phyloP scores from a whole-genome alignment of 2,888 invertebrate species.

The Chorisops tibialis region DNA sequence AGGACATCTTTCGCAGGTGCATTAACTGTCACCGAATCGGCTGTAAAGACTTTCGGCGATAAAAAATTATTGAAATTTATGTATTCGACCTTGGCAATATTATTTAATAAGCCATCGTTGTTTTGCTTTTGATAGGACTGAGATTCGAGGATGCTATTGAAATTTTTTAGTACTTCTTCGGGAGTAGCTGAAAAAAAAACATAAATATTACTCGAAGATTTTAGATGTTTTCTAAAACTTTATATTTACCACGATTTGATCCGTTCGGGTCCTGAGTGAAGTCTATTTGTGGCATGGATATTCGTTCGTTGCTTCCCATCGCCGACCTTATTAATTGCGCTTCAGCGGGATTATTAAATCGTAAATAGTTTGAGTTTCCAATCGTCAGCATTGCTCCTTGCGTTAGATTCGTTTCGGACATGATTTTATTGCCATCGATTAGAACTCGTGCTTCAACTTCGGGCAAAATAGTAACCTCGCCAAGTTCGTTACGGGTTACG shows the following conservation, averaged over 20 bases:
- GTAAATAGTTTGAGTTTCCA: slow-evolving; percentile 85
- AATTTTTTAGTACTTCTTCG: slow-evolving; percentile 42
- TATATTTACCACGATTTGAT: slow-evolving; percentile 32
- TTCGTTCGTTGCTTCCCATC: slow-evolving; percentile 63
- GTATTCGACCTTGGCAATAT: slow-evolving; percentile 77
- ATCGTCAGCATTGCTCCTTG: slow-evolving; percentile 92
- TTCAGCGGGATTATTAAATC: slow-evolving; percentile 90
- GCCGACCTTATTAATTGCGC: slow-evolving; percentile 83
- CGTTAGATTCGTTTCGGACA: slow-evolving; percentile 69
- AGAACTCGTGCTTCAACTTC: slow-evolving; percentile 63
- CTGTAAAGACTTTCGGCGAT: slow-evolving; percentile 75
- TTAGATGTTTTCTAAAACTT: neutral
- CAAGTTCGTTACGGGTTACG: slow-evolving; percentile 75
- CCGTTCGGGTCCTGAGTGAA: slow-evolving; percentile 51
- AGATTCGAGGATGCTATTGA: slow-evolving; percentile 49
- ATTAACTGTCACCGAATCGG: slow-evolving; percentile 73
- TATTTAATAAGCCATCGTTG: slow-evolving; percentile 61
- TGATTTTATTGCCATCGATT: slow-evolving; percentile 72
- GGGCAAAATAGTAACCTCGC: slow-evolving; percentile 81
- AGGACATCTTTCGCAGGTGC: slow-evolving; percentile 79
- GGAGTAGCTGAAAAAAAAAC: slow-evolving; percentile 24
- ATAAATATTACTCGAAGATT: neutral
- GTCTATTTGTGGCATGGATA: slow-evolving; percentile 75
- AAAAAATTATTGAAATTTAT: slow-evolving; percentile 56
- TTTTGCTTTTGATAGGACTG: slow-evolving; percentile 58